phyloP scores from a whole-genome alignment of 1,140 invertebrate species.

The Mya arenaria region DNA sequence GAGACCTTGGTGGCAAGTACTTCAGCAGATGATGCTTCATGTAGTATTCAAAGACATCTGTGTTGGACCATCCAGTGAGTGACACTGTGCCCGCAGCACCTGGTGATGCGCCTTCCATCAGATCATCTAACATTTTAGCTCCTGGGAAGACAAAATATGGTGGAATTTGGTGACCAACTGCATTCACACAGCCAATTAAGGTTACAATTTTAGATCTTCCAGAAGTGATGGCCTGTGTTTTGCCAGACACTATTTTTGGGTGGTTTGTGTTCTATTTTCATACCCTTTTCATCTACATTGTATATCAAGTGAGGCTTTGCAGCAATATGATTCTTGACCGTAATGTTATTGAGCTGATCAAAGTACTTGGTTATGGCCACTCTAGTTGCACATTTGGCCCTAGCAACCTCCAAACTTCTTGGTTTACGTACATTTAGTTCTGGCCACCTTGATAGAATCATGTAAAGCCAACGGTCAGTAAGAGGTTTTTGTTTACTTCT shows the following conservation, averaged over 20 bases:
- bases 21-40: not conserved
- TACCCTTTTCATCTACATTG: slow-evolving; percentile 50
- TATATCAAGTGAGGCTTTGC: slow-evolving; percentile 37
- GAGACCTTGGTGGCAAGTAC: not conserved
- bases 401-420: slow-evolving; percentile 23
- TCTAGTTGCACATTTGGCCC: slow-evolving; percentile 11
- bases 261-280: slow-evolving; percentile 73
- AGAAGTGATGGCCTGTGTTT: too few species aligned
- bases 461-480: not conserved
- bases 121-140: slow-evolving; percentile 70
- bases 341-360: not conserved
- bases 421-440: not conserved
- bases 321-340: slow-evolving; percentile 53
- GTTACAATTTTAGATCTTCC: too few species aligned
- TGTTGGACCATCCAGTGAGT: not conserved
- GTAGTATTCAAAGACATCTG: slow-evolving; percentile 16
- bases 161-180: not conserved
- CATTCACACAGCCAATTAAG: too few species aligned
- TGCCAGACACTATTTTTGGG: not conserved
- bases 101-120: slow-evolving; percentile 20
- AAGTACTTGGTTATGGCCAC: slow-evolving; percentile 6
- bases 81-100: not conserved
- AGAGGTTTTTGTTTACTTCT: slow-evolving; percentile 4
- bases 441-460: not conserved
- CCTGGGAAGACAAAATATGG: slow-evolving; percentile 80